phyloP scores from a whole-genome alignment of 2,888 invertebrate genomes.

The Napeogenes sylphis region DNA sequence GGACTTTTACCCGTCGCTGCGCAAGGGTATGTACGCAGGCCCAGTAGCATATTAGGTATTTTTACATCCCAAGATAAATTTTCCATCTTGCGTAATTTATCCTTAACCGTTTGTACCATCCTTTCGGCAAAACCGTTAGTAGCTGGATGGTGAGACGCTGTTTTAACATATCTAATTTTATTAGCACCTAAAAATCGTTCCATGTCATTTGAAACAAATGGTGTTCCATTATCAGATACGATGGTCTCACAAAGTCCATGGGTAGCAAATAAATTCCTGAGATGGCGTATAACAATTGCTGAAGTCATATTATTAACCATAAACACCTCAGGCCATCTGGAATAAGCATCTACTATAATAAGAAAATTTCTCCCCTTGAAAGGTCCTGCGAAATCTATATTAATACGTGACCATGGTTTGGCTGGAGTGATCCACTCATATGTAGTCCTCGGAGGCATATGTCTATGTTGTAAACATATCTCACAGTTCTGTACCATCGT shows the following conservation, averaged over 20 bases:
- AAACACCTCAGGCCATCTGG: slow-evolving; percentile 25
- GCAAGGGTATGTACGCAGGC: slow-evolving; percentile 12
- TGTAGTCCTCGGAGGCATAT: slow-evolving; percentile 12
- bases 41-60: slow-evolving; percentile 12
- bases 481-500: slow-evolving; percentile 13
- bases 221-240: slow-evolving; percentile 20
- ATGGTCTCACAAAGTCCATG: slow-evolving; percentile 24
- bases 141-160: slow-evolving; percentile 28
- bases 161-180: slow-evolving; percentile 24
- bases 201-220: slow-evolving; percentile 26
- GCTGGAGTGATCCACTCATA: slow-evolving; percentile 20
- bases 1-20: slow-evolving; percentile 18
- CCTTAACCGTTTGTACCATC: slow-evolving; percentile 30
- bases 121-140: slow-evolving; percentile 29
- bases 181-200: slow-evolving; percentile 6
- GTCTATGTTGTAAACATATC: slow-evolving; percentile 14
- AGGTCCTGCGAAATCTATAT: slow-evolving; percentile 23
- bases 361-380: slow-evolving; percentile 22
- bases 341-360: slow-evolving; percentile 20
- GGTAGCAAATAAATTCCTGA: slow-evolving; percentile 21
- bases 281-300: background rate
- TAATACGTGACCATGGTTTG: slow-evolving; percentile 21
- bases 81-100: slow-evolving; percentile 26
- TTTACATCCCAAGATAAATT: slow-evolving; percentile 23
- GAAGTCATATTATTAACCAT: slow-evolving; percentile 22